Percentiles rank a stretch among this genome's conserved stretches.
phyloP scores from a whole-genome alignment of 2,113 vertebrate species.

The Istiophorus platypterus region DNA sequence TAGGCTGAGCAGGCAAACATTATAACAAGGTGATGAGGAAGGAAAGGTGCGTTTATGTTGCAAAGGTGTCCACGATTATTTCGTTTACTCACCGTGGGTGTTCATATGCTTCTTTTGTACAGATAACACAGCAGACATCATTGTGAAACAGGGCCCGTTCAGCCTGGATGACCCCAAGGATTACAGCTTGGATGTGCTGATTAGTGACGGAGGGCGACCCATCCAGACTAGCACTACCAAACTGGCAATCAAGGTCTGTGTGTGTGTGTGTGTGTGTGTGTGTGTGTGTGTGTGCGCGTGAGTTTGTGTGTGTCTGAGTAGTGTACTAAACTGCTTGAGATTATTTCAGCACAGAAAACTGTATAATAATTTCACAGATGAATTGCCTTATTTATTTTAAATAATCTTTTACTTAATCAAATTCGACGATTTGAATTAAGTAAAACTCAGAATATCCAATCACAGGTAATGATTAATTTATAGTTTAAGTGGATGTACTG shows the following conservation, averaged over 20 bases:
- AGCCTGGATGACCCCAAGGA: slow-evolving; percentile 86
- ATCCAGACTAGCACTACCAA: slow-evolving; percentile 83
- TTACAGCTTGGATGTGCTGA: slow-evolving; percentile 87
- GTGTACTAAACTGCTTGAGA: background rate
- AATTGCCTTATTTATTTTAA: background rate
- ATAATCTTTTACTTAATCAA: too few species aligned
- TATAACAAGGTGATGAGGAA: slow-evolving; percentile 24
- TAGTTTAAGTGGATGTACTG: too few species aligned
- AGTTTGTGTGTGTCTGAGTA: background rate
- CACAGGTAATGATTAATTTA: too few species aligned
- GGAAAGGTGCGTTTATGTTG: background rate
- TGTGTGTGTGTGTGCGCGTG: slow-evolving; percentile 61
- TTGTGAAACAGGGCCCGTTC: slow-evolving; percentile 89
- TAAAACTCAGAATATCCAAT: too few species aligned
- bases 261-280: slow-evolving; percentile 53
- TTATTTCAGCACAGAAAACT: background rate
- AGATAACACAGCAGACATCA: slow-evolving; percentile 92
- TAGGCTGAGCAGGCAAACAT: slow-evolving; percentile 11
- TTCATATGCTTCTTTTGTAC: slow-evolving; percentile 47
- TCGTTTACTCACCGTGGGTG: slow-evolving; percentile 9
- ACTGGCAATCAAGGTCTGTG: slow-evolving; percentile 87
- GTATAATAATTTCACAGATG: too few species aligned
- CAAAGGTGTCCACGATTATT: slow-evolving; percentile 1
- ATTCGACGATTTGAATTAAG: background rate
- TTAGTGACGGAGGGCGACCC: slow-evolving; percentile 89